Evolutionary conservation across 2,888 invertebrate genomes (phyloP).

Genomic region (Penaeus monodon): DNA sequence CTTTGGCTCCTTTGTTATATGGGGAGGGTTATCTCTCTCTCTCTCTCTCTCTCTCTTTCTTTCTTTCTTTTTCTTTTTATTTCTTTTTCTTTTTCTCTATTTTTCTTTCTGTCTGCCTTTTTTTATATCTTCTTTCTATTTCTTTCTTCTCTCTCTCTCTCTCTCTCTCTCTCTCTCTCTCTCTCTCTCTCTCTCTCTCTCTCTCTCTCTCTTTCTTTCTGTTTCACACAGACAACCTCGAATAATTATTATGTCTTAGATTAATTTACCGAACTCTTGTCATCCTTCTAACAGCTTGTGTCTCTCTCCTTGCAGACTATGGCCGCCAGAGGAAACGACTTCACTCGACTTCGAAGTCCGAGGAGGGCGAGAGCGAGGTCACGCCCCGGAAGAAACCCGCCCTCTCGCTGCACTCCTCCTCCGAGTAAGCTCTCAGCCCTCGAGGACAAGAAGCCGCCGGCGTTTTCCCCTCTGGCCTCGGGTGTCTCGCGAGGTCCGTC

Average conservation of each 20-base stretch:
- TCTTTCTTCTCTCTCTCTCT: not conserved
- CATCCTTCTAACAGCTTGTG: not conserved
- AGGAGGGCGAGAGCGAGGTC: constrained; percentile 24
- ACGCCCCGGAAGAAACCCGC: constrained; percentile 31
- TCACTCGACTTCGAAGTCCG: constrained; percentile 35
- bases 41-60: not conserved
- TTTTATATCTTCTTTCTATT: too few species aligned
- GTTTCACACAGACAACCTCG: too few species aligned
- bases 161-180: not conserved
- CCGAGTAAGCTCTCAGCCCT: constrained; percentile 6
- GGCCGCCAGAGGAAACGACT: constrained; percentile 36
- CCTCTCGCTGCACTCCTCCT: constrained; percentile 1
- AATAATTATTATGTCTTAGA: too few species aligned
- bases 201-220: not conserved
- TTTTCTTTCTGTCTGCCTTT: not conserved
- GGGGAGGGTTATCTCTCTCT: not conserved
- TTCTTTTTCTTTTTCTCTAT: not conserved
- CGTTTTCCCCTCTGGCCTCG: too few species aligned
- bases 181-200: not conserved
- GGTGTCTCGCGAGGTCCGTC: too few species aligned
- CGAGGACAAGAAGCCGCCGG: too few species aligned
- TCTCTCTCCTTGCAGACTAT: constrained; percentile 7
- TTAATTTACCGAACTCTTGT: not conserved
- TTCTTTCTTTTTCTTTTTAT: not conserved
- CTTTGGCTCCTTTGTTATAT: too few species aligned